Conservation (phyloP, 2,113 vertebrate species). For the Myotis lucifugus region DNA sequence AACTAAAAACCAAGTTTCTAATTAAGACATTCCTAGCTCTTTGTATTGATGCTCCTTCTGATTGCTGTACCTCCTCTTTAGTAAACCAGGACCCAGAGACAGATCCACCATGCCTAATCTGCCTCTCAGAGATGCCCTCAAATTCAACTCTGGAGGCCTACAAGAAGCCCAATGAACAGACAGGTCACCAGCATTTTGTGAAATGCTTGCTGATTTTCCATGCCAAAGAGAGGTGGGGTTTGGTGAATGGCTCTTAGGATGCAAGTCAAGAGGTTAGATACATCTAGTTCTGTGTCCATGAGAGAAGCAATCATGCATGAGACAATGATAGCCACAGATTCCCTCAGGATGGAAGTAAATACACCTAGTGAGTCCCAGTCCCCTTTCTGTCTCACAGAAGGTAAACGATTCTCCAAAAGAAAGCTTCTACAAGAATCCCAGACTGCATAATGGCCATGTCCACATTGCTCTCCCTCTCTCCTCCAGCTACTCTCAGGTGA, state of each 20-base stretch:
- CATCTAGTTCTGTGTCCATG: background rate
- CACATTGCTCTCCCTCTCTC: background rate
- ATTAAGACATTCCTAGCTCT: too few relatives aligned
- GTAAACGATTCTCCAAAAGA: background rate
- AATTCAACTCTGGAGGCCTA: fast-evolving
- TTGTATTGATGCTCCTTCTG: background rate
- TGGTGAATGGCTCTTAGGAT: background rate
- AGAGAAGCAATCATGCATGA: background rate
- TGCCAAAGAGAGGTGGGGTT: fast-evolving
- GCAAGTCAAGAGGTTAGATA: fast-evolving
- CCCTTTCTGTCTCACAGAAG: background rate
- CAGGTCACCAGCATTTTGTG: too few relatives aligned
- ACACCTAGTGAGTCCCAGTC: fast-evolving
- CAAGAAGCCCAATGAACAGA: background rate
- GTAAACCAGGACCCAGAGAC: fast-evolving
- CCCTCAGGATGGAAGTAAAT: background rate
- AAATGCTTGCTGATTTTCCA: background rate
- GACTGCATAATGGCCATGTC: fast-evolving
- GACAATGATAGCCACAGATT: background rate
- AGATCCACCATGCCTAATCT: background rate
- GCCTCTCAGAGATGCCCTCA: background rate
- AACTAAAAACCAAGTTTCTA: background rate
- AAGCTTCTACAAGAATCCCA: background rate
- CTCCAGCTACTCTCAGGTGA: background rate
- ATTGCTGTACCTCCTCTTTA: fast-evolving